Base-by-base conservation (phyloP, 1,140 invertebrate species). In the Watersipora subatra region DNA sequence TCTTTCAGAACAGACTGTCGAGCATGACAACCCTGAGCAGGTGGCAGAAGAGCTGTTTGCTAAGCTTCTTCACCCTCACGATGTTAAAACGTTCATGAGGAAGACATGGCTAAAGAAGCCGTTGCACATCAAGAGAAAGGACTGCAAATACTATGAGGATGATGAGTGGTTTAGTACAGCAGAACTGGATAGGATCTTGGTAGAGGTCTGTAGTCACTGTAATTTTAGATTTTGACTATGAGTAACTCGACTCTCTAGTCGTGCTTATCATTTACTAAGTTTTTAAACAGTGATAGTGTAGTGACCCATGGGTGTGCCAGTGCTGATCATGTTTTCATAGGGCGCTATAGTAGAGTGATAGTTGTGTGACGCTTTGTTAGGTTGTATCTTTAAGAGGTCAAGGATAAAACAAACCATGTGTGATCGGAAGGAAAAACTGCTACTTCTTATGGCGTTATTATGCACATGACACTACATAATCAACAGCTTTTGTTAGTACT, bases 151-250 rank as follows among this genome's bases (percentile, higher is more conserved):
- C 22, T 59, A 59, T 22, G 7, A 12, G 7, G 58, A 59, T 12
- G 82, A 83, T 59, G 80, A 85, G 30, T 78, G 94, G 57, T 86
- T 93, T 67, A 88, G 88, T 2, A 89, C 89, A 27, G 74, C 83
- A 27, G 81, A 86, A 69, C 84, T 96, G 24, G 90, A 96, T 78
- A 76, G 84, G 62, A 87, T 94, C 74, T 77, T 97, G 19, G 77
- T 88, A 66, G 69, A 80, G 69, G 82, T 83, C 70, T 66, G 64
- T 1, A 24, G 22, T 28, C 28, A 25, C 56, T 67, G 29, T 25
- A 3, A 25, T n/a, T 7, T 15, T 7, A 24, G n/a, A n/a, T n/a
- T n/a, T n/a, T n/a, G n/a, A n/a, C n/a, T n/a, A n/a, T n/a, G n/a
- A n/a, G n/a, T n/a, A n/a, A n/a, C n/a, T n/a, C n/a, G n/a, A n/a